These are phyloP conservation scores for Diachasma alloeum DNA, from an alignment of 1,140 invertebrate species.

Conservation along the genomic window DNA sequence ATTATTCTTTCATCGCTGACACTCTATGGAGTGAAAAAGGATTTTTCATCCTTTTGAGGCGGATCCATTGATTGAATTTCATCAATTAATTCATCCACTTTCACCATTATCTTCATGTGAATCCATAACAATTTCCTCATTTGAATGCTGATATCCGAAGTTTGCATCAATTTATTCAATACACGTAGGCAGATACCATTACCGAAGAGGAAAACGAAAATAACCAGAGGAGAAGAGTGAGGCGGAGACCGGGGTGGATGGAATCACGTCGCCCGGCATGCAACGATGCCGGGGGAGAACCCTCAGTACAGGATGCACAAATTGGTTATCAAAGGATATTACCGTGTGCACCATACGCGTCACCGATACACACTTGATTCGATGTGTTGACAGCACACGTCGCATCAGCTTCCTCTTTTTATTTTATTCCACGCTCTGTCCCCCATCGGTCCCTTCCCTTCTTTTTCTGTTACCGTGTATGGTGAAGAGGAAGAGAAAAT, in stretches of 20 bases:
- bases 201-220: background rate
- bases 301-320: slow-evolving; percentile 46
- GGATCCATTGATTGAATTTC: background rate
- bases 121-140: background rate
- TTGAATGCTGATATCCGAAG: background rate
- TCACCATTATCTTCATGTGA: background rate
- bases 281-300: slow-evolving; percentile 9
- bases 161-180: slow-evolving; percentile 5
- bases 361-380: slow-evolving; percentile 60
- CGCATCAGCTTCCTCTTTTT: slow-evolving; percentile 12
- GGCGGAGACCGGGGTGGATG: slow-evolving; percentile 7
- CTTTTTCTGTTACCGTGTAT: slow-evolving; percentile 22
- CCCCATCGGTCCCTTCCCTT: background rate
- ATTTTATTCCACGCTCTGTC: background rate
- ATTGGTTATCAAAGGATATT: slow-evolving; percentile 64
- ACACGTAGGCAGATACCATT: background rate
- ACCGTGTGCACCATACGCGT: slow-evolving; percentile 41
- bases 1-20: slow-evolving; percentile 11
- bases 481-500: slow-evolving; percentile 50
- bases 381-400: slow-evolving; percentile 51
- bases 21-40: background rate
- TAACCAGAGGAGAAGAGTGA: background rate
- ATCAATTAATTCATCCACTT: background rate
- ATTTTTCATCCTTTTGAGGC: background rate
- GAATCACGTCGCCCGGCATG: slow-evolving; percentile 11